Evolutionary conservation across 2,797 vertebrate species (phyloP).

Genomic region (Trichosurus vulpecula): DNA sequence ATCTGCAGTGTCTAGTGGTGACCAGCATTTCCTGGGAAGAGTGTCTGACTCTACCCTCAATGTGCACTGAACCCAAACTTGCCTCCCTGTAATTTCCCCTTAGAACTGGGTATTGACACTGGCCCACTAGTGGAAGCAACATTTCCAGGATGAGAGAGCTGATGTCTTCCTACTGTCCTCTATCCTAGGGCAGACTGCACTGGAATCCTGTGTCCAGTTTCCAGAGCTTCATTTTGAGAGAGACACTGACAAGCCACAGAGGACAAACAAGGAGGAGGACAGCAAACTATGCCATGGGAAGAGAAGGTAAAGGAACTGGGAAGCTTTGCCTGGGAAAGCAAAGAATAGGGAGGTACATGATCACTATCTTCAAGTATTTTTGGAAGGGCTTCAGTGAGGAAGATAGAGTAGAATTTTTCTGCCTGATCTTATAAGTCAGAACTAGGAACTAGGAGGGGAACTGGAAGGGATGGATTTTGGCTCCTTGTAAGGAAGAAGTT

Average conservation of each 20-base stretch:
- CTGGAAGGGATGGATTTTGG: neutral
- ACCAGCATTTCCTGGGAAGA: too few species aligned
- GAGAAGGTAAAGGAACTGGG: neutral
- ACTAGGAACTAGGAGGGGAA: neutral
- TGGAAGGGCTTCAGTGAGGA: neutral
- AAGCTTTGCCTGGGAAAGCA: neutral
- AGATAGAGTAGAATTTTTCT: neutral
- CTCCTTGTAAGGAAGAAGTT: too few species aligned
- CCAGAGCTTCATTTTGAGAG: neutral
- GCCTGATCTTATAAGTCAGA: neutral
- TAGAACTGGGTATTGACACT: too few species aligned
- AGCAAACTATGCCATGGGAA: neutral
- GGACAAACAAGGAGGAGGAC: neutral
- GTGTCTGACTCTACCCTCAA: too few species aligned
- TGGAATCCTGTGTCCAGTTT: neutral
- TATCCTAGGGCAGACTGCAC: neutral
- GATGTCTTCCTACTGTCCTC: neutral
- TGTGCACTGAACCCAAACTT: too few species aligned
- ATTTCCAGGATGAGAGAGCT: neutral
- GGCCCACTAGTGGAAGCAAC: neutral
- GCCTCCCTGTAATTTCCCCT: too few species aligned
- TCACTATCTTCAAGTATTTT: neutral
- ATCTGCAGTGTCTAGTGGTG: too few species aligned
- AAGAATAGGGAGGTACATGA: neutral
- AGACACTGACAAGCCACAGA: neutral